phyloP scores from a whole-genome alignment of 2,888 invertebrate genomes.

The Lasioglossum marginatum region DNA sequence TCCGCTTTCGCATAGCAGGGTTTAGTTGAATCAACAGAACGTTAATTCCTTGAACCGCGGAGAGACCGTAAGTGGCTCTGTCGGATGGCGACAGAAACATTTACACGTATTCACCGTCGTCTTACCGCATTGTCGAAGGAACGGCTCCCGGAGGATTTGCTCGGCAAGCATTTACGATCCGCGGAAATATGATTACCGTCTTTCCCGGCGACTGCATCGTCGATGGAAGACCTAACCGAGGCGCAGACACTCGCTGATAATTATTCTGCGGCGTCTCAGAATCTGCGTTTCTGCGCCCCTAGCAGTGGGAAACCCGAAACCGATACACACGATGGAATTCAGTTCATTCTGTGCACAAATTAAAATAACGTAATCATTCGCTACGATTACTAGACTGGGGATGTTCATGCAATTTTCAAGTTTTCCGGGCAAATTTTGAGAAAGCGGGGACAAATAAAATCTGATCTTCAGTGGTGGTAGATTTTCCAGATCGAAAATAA shows the following conservation, averaged over 20 bases:
- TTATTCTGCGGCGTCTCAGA: background rate
- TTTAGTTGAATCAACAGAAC: constrained; percentile 17
- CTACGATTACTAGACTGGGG: no score
- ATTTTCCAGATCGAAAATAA: no score
- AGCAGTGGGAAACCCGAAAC: background rate
- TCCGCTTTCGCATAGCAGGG: constrained; percentile 4
- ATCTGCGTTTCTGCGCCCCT: background rate
- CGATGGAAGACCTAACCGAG: background rate
- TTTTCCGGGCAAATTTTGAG: no score
- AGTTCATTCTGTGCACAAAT: background rate
- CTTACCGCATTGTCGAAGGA: constrained; percentile 8
- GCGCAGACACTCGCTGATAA: background rate
- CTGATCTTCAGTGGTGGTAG: no score
- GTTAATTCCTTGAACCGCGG: constrained; percentile 14
- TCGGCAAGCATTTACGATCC: constrained; percentile 1
- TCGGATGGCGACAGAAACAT: constrained; percentile 2
- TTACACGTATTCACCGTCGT: constrained; percentile 3
- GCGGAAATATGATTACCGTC: constrained; percentile 11
- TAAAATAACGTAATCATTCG: no score
- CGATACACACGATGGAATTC: background rate
- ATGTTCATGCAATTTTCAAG: no score
- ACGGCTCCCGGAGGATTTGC: constrained; percentile 11
- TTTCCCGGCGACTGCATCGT: background rate
- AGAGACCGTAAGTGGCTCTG: constrained; percentile 1
- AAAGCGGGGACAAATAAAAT: no score